These are phyloP conservation scores for Atrichornis clamosus DNA, from an alignment of 2,113 vertebrate species.

Conservation along the genomic window DNA sequence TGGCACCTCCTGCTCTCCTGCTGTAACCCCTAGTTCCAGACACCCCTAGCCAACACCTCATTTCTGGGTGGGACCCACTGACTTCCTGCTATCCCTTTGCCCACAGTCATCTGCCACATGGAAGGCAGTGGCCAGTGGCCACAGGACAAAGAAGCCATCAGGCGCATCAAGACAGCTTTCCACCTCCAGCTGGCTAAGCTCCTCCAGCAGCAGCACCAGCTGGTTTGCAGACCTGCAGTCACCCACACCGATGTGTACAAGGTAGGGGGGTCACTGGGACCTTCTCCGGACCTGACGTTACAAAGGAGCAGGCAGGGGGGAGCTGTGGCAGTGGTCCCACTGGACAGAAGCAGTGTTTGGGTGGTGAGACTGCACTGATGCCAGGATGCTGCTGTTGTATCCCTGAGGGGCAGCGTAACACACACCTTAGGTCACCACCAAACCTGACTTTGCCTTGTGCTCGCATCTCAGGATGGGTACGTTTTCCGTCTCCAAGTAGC, in stretches of 20 bases:
- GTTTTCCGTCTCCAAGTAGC: conserved; percentile 89
- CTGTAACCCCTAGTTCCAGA: not conserved
- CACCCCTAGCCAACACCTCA: not conserved
- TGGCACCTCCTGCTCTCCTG: not conserved
- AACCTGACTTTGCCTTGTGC: not conserved
- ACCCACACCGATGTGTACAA: conserved; percentile 86
- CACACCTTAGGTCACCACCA: not conserved
- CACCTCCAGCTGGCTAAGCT: conserved; percentile 87
- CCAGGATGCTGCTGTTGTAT: not conserved
- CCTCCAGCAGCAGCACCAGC: conserved; percentile 78
- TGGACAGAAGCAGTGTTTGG: not conserved
- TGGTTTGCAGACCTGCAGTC: conserved; percentile 76
- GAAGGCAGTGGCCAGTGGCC: conserved; percentile 98
- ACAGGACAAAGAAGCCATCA: conserved; percentile 83
- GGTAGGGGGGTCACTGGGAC: not conserved
- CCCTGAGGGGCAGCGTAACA: not conserved
- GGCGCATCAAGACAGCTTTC: conserved; percentile 88
- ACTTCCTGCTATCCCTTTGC: not conserved
- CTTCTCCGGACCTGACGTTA: not conserved
- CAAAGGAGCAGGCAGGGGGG: accelerated
- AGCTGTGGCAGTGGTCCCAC: not conserved
- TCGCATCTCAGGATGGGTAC: conserved; percentile 81
- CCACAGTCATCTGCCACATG: conserved; percentile 91
- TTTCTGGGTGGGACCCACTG: not conserved
- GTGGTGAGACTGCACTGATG: not conserved